Evolutionary conservation across 1,140 invertebrate genomes (phyloP).

Genomic region (Yoshiicerus persimilis): DNA sequence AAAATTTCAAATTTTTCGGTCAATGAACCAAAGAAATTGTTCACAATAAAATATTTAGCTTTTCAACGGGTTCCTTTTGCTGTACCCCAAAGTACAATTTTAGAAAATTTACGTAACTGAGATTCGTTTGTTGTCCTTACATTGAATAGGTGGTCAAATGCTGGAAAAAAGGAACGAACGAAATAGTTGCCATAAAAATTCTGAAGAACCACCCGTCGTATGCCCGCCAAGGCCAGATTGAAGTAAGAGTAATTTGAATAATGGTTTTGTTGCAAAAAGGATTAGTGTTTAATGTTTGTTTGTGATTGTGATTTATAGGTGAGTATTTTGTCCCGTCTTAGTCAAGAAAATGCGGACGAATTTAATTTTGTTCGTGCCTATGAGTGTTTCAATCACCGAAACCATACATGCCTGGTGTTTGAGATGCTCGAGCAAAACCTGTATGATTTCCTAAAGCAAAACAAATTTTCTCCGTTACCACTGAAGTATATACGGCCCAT

Average conservation of each 20-base stretch:
- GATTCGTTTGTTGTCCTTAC: background rate
- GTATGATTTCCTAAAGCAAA: slow-evolving; percentile 99
- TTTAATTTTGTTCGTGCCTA: slow-evolving; percentile 99
- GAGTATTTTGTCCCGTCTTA: slow-evolving; percentile 93
- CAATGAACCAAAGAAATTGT: too few species aligned
- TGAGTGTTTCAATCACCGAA: slow-evolving; percentile 99
- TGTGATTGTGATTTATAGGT: slow-evolving; percentile 61
- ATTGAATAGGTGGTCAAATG: slow-evolving; percentile 88
- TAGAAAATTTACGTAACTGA: too few species aligned
- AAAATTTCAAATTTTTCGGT: too few species aligned
- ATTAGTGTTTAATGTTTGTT: background rate
- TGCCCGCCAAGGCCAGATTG: slow-evolving; percentile 98
- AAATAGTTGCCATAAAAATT: slow-evolving; percentile 99
- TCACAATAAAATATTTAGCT: too few species aligned
- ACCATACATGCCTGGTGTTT: slow-evolving; percentile 99
- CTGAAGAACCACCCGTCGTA: slow-evolving; percentile 99
- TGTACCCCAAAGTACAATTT: too few species aligned
- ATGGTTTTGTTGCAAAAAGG: background rate
- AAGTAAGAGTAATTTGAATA: slow-evolving; percentile 62
- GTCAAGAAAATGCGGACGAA: slow-evolving; percentile 99
- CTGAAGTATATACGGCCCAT: slow-evolving; percentile 98
- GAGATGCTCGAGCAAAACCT: slow-evolving; percentile 99
- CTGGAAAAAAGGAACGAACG: slow-evolving; percentile 99
- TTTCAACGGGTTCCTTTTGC: too few species aligned
- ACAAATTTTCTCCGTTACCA: slow-evolving; percentile 97